Conservation (phyloP, 1,140 invertebrate genomes). For the Rhynchophorus ferrugineus region DNA sequence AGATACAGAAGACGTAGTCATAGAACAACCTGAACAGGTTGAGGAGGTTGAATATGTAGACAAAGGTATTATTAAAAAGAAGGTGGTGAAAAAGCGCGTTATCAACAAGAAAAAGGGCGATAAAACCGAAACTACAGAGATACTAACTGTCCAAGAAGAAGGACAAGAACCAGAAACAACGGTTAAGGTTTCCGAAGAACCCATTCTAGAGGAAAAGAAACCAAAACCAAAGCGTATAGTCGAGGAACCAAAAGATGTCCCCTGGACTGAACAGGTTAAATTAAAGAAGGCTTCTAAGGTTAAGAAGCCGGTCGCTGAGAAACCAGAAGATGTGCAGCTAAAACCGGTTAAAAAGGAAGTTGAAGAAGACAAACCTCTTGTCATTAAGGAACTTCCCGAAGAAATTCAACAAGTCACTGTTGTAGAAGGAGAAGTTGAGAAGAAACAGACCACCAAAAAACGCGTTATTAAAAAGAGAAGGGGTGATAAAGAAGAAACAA, state of each 20-base stretch:
- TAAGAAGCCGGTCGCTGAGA: slow-evolving; percentile 38
- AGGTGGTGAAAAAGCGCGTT: slow-evolving; percentile 2
- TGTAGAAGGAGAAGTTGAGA: slow-evolving; percentile 27
- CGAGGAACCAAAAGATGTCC: slow-evolving; percentile 27
- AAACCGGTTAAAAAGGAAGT: slow-evolving; percentile 29
- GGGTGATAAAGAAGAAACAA: slow-evolving; percentile 35
- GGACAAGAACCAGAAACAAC: slow-evolving; percentile 5
- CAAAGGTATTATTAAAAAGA: slow-evolving; percentile 7
- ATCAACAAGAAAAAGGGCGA: slow-evolving; percentile 11
- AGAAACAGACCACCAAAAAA: slow-evolving; percentile 39
- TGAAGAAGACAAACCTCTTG: neutral
- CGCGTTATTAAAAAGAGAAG: slow-evolving; percentile 37
- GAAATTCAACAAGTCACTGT: slow-evolving; percentile 35
- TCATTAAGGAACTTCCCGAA: slow-evolving; percentile 29
- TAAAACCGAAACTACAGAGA: slow-evolving; percentile 14
- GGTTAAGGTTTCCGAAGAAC: slow-evolving; percentile 24
- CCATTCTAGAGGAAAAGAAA: slow-evolving; percentile 24
- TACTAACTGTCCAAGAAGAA: slow-evolving; percentile 12
- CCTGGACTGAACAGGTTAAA: slow-evolving; percentile 41
- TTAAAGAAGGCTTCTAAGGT: slow-evolving; percentile 39
- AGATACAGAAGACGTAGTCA: neutral
- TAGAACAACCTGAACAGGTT: slow-evolving; percentile 10
- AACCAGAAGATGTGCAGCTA: slow-evolving; percentile 30
- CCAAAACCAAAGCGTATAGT: slow-evolving; percentile 27
- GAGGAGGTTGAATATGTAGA: slow-evolving; percentile 1